Evolutionary conservation across 2,888 invertebrate species (phyloP).

Genomic region (Nomada lathburiana): DNA sequence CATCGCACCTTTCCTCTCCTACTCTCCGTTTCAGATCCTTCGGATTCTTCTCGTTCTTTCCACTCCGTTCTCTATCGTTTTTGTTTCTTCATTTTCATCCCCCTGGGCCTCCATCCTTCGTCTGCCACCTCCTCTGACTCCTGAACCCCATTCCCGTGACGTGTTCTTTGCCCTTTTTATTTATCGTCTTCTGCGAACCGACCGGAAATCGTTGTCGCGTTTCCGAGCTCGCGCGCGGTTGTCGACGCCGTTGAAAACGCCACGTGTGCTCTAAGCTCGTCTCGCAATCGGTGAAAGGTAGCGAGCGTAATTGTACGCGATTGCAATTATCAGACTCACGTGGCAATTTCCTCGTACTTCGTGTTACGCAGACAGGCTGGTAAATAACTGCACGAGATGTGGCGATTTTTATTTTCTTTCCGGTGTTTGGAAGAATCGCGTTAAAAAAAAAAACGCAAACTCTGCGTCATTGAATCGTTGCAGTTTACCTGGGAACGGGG

Average conservation of each 20-base stretch:
- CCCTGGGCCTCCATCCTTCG: neutral
- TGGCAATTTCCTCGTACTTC: conserved; percentile 11
- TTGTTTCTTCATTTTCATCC: neutral
- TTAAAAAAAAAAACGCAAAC: neutral
- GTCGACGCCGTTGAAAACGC: conserved; percentile 55
- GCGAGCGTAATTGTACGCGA: conserved; percentile 20
- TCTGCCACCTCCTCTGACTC: conserved; percentile 12
- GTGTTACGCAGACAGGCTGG: neutral
- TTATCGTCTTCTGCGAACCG: conserved; percentile 66
- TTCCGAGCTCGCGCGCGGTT: conserved; percentile 40
- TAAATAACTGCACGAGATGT: neutral
- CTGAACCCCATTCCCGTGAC: conserved; percentile 20
- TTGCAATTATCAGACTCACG: conserved; percentile 24
- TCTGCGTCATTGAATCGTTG: no score
- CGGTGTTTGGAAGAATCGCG: neutral
- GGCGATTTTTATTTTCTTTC: neutral
- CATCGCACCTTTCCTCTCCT: conserved; percentile 41
- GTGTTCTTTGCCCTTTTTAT: conserved; percentile 43
- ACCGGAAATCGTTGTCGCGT: conserved; percentile 69
- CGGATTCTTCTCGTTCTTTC: neutral
- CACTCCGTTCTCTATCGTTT: neutral
- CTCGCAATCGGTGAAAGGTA: conserved; percentile 39
- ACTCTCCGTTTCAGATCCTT: neutral
- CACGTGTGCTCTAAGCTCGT: conserved; percentile 47
- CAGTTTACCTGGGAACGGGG: no score